These are phyloP conservation scores for Sebastes wilsoni DNA, from an alignment of 2,797 vertebrate species.

Conservation along the genomic window DNA sequence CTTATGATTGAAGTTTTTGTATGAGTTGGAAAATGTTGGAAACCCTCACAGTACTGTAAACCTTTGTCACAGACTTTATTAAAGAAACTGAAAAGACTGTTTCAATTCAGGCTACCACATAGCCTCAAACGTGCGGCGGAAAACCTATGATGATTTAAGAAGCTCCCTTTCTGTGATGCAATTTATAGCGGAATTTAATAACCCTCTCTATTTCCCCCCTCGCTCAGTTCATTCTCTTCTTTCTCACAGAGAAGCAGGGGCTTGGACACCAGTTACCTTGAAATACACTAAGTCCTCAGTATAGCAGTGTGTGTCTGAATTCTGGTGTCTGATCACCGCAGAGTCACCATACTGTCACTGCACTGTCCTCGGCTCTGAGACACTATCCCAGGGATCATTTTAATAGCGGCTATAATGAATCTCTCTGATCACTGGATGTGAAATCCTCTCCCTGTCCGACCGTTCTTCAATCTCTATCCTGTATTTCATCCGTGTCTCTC, in stretches of 20 bases:
- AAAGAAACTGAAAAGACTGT: constrained; percentile 2
- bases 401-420: constrained; percentile 51
- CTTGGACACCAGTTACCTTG: constrained; percentile 26
- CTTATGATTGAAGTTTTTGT: neutral
- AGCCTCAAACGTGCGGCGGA: constrained; percentile 1
- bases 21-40: neutral
- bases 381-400: constrained; percentile 40
- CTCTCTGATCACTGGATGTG: constrained; percentile 40
- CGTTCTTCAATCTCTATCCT: constrained; percentile 25
- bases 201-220: neutral
- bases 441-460: constrained; percentile 10
- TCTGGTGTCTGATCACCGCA: constrained; percentile 30
- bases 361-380: constrained; percentile 14
- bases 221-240: constrained; percentile 18
- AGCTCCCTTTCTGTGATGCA: constrained; percentile 23
- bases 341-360: constrained; percentile 16
- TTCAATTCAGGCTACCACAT: neutral
- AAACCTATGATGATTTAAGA: constrained; percentile 25
- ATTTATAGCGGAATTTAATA: constrained; percentile 45
- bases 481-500: constrained; percentile 40
- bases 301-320: constrained; percentile 9
- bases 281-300: constrained; percentile 17
- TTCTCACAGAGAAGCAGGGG: constrained; percentile 10
- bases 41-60: neutral
- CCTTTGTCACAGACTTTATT: constrained; percentile 3